Evolutionary conservation across 2,888 invertebrate genomes (phyloP), one percentile per base, ranked within the genome.

Genomic region (Colostygia pectinataria): DNA sequence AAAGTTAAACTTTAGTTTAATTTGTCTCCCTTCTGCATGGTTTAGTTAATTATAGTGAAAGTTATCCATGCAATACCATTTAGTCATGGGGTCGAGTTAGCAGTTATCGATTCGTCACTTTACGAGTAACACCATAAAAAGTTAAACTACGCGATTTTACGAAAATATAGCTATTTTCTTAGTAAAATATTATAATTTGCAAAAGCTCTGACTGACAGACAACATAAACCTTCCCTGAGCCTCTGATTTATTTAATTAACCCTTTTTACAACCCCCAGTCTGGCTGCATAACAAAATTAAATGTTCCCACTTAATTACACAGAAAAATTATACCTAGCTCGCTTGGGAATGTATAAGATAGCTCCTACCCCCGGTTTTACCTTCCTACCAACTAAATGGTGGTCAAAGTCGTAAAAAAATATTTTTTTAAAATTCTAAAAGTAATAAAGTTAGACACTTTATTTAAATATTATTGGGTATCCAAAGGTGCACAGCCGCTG

Each of bases 281-380:
- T 8, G 37, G 36, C 48, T 41, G 47, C 46, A 34, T 45, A 53
- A 44, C 46, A 29, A 40, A 52, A 53, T 57, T 48, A 51, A 51
- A 57, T 40, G 39, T 56, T 14, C 39, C 31, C 50, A 34, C 50
- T 46, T 48, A 32, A 46, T 47, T 51, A 43, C 40, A 27, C n/a
- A 42, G 9, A 47, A 48, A 57, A 56, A 47, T 27, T 20, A 39
- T 31, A 10, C 6, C 20, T 10, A 27, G 23, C 33, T 33, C 24
- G 42, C 31, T 38, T 28, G 14, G 13, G 9, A 43, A 40, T 14
- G 9, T 18, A 1, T n/a, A 15, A 25, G 14, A 27, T 42, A 33
- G 37, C 3, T 7, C 7, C 24, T 14, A 9, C n/a, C 23, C 13
- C 20, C 12, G 38, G 13, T 15, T 40, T 18, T n/a, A 15, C 36